A percentile compares a stretch with the other conserved stretches of the same genome.
Conservation (phyloP, 2,797 vertebrate genomes). For the Siniperca obscura region DNA sequence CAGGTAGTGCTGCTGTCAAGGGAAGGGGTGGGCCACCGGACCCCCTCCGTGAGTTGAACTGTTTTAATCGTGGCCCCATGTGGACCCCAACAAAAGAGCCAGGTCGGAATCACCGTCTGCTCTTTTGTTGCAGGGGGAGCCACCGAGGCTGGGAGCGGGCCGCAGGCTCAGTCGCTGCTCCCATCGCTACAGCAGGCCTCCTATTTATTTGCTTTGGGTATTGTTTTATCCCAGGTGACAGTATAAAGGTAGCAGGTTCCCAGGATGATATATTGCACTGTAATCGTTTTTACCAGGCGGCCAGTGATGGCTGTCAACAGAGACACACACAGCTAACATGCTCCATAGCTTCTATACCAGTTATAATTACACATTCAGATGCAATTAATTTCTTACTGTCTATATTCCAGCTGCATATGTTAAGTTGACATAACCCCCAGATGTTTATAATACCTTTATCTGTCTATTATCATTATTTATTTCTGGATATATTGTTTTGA, state of each 20-base stretch:
- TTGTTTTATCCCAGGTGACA: slow-evolving; percentile 77
- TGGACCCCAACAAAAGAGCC: slow-evolving; percentile 80
- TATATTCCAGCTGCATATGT: neutral
- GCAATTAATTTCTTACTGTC: neutral
- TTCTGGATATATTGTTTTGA: neutral
- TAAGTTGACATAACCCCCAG: neutral
- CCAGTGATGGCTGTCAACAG: neutral
- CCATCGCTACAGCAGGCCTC: slow-evolving; percentile 68
- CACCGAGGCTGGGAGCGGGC: slow-evolving; percentile 72
- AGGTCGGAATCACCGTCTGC: slow-evolving; percentile 81
- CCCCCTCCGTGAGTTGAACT: slow-evolving; percentile 76
- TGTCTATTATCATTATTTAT: neutral
- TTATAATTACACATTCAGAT: slow-evolving; percentile 1
- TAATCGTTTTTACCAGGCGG: slow-evolving; percentile 33
- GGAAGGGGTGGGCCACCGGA: slow-evolving; percentile 47
- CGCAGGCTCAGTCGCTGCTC: slow-evolving; percentile 44
- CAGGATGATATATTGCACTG: slow-evolving; percentile 50
- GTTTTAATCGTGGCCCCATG: slow-evolving; percentile 84
- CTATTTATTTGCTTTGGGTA: slow-evolving; percentile 76
- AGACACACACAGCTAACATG: neutral
- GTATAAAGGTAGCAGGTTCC: slow-evolving; percentile 64
- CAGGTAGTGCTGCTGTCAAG: slow-evolving; percentile 62
- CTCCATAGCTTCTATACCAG: neutral
- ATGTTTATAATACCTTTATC: neutral
- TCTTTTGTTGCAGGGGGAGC: slow-evolving; percentile 83